Conservation (phyloP, 2,113 vertebrate species). For the Labeo catla region DNA sequence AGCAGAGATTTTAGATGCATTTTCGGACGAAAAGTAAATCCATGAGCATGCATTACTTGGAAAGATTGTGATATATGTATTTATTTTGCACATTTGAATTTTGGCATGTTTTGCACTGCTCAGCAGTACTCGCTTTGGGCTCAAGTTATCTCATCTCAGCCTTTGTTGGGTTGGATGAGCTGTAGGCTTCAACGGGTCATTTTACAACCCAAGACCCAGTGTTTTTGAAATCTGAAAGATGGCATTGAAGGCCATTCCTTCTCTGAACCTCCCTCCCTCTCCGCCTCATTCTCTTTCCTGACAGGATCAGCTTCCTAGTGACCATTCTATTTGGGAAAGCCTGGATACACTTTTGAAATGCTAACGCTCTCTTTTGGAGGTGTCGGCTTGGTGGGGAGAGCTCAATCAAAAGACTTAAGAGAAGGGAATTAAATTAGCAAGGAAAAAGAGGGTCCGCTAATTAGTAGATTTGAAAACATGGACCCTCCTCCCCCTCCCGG, state of each 20-base stretch:
- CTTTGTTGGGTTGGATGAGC: constrained; percentile 69
- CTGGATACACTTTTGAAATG: constrained; percentile 80
- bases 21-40: background rate
- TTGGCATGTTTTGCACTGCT: constrained; percentile 9
- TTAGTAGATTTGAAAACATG: constrained; percentile 77
- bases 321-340: constrained; percentile 73
- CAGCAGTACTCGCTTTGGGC: constrained; percentile 45
- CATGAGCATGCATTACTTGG: background rate
- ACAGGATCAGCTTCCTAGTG: constrained; percentile 64
- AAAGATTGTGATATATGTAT: background rate
- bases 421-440: constrained; percentile 74
- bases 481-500: constrained; percentile 60
- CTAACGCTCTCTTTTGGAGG: constrained; percentile 73
- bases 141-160: constrained; percentile 49
- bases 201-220: constrained; percentile 56
- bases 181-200: constrained; percentile 52
- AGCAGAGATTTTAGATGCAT: too few relatives aligned
- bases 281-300: constrained; percentile 47
- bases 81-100: background rate
- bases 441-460: constrained; percentile 75
- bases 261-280: constrained; percentile 43
- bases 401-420: constrained; percentile 71
- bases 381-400: constrained; percentile 67
- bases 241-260: constrained; percentile 70
- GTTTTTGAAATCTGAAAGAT: constrained; percentile 75